phyloP scores from a whole-genome alignment of 2,888 invertebrate genomes.

The Acleris laterana region DNA sequence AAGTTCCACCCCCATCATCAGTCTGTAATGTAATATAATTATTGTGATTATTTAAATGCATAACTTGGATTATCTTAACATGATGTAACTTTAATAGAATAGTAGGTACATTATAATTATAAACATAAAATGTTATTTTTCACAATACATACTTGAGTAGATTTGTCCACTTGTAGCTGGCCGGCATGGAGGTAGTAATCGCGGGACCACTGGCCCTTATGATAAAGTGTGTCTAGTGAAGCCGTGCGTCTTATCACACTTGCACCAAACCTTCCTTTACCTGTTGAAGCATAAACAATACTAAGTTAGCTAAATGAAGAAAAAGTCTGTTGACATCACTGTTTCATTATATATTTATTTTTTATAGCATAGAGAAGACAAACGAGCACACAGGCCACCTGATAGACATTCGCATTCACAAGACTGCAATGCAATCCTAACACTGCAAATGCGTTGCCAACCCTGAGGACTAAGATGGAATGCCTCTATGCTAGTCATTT shows the following conservation, averaged over 20 bases:
- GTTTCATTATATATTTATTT: no score
- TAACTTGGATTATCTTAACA: no score
- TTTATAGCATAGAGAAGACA: no score
- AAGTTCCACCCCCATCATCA: slow-evolving; percentile 82
- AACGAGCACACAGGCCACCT: no score
- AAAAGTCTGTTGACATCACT: background rate
- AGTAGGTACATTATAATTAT: no score
- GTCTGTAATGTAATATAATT: slow-evolving; percentile 79
- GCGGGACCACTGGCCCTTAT: slow-evolving; percentile 91
- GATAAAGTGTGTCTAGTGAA: slow-evolving; percentile 91
- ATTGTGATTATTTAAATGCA: background rate
- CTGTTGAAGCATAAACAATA: slow-evolving; percentile 53
- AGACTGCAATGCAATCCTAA: no score
- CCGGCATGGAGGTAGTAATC: slow-evolving; percentile 89
- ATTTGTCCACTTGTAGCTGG: slow-evolving; percentile 89
- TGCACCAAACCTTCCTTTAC: slow-evolving; percentile 83
- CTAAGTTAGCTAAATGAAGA: background rate
- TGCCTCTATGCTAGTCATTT: no score
- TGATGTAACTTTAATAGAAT: no score
- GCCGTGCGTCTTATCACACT: slow-evolving; percentile 90
- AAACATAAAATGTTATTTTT: background rate
- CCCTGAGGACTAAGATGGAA: no score
- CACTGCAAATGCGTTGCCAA: no score
- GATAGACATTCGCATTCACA: no score
- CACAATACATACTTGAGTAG: slow-evolving; percentile 87